A percentile compares a stretch with the other conserved stretches of the same genome.
Conservation (phyloP, 2,797 vertebrate species). For the Uromys caudimaculatus region DNA sequence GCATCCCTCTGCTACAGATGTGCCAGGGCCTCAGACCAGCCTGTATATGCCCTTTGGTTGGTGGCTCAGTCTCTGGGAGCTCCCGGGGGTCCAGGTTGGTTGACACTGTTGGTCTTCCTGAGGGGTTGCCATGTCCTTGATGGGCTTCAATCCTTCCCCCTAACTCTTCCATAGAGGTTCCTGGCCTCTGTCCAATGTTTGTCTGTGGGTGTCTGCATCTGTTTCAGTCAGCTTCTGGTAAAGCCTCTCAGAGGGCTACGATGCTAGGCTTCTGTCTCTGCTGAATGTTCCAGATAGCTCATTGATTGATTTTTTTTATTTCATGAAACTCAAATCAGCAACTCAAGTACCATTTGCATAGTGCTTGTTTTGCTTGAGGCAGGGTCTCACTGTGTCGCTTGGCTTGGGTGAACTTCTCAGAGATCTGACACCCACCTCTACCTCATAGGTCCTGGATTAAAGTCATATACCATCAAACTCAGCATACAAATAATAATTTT, state of each 20-base stretch:
- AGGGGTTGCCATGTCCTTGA: neutral
- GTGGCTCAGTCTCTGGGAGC: neutral
- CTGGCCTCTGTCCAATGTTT: neutral
- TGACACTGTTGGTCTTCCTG: neutral
- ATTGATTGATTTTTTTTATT: neutral
- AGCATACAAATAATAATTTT: too few relatives aligned
- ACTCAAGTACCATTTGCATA: neutral
- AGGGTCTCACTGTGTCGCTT: neutral
- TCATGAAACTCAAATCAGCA: neutral
- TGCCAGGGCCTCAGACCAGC: neutral
- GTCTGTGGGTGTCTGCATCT: neutral
- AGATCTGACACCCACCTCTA: neutral
- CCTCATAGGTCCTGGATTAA: neutral
- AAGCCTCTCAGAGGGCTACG: neutral
- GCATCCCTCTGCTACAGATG: neutral
- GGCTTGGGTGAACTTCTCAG: neutral
- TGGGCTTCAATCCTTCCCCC: neutral
- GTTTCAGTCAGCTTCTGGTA: neutral
- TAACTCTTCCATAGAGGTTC: neutral
- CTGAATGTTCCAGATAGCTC: too few relatives aligned
- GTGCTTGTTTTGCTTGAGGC: neutral
- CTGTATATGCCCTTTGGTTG: neutral
- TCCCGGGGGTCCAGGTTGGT: neutral
- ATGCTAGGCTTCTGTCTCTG: neutral
- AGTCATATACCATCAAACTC: neutral